These are phyloP conservation scores for Cheilosia grossa DNA, from an alignment of 2,888 invertebrate species.

Conservation along the genomic window DNA sequence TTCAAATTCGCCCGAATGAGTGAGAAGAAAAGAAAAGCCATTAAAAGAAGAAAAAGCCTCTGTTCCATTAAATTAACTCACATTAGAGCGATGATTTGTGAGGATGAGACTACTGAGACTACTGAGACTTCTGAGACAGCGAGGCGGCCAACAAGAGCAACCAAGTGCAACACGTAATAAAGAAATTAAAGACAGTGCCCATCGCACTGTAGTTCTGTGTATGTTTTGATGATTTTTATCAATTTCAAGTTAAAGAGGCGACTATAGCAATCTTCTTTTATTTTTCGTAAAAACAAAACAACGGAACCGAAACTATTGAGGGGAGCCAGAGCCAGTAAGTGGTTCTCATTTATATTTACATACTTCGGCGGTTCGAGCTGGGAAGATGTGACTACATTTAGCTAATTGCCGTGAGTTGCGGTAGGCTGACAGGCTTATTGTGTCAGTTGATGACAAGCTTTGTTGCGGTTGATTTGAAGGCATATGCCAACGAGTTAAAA, in stretches of 20 bases:
- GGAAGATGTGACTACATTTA: background rate
- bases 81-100: constrained; percentile 59
- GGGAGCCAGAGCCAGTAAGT: background rate
- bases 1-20: constrained; percentile 18
- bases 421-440: too few species aligned
- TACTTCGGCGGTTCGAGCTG: constrained; percentile 4
- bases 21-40: constrained; percentile 2
- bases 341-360: constrained; percentile 37
- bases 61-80: constrained; percentile 41
- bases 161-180: constrained; percentile 34
- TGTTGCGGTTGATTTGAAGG: too few species aligned
- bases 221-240: constrained; percentile 42
- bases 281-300: background rate
- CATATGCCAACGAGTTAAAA: too few species aligned
- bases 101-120: constrained; percentile 8
- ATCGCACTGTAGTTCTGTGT: background rate
- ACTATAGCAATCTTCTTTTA: constrained; percentile 44
- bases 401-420: background rate
- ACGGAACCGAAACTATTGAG: background rate
- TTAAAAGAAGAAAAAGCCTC: constrained; percentile 21
- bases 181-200: constrained; percentile 33
- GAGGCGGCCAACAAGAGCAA: constrained; percentile 16
- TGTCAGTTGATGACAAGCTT: too few species aligned
- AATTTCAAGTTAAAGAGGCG: constrained; percentile 18
- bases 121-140: constrained; percentile 4